Evolutionary conservation across 2,113 vertebrate genomes (phyloP), one percentile per base, ranked within the genome.

Genomic region (Nycticebus coucang): DNA sequence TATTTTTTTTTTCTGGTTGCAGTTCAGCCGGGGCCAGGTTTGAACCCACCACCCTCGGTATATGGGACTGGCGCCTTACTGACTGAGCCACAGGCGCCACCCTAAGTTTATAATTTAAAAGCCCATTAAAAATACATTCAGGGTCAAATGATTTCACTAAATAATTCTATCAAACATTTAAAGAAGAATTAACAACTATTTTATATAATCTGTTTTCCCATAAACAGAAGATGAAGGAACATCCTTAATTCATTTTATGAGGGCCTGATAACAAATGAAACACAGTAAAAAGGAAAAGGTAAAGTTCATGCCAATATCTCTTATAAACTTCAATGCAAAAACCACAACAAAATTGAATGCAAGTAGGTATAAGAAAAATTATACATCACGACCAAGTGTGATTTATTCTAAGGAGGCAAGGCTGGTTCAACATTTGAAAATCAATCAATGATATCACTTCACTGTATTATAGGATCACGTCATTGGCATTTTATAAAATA

Each of bases 241-340:
- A 90, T 10, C 72, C 35, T 24, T 28, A 78, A n/a, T 26, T 90
- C 7, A 66, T 50, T 77, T 92, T 41, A 45, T 53, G 19, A 85
- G 6, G 50, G 37, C 15, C 24, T 37, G 30, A 71, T 72, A 37
- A 26, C 64, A 41, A 89, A 74, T 6, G 33, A 92, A 57, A 72
- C 24, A 92, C 10, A 78, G n/a, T 57, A 19, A 64, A 95, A 91
- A 55, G 21, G 19, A 55, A 57, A 45, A 22, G 59, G 68, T 77
- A 69, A 86, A 53, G 37, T 9, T 88, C 60, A 41, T 81, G 6
- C 24, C 69, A 94, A 12, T 64, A 78, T 92, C 11, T 19, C 37
- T 68, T 24, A 82, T 35, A 37, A 95, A 88, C n/a, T 90, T 60
- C 66, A 57, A 79, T 26, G 60, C 33, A 71, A 83, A 95, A 79